Evolutionary conservation across 2,797 vertebrate species (phyloP), one percentile per base, ranked within the genome.

Genomic region (Sarcophilus harrisii): DNA sequence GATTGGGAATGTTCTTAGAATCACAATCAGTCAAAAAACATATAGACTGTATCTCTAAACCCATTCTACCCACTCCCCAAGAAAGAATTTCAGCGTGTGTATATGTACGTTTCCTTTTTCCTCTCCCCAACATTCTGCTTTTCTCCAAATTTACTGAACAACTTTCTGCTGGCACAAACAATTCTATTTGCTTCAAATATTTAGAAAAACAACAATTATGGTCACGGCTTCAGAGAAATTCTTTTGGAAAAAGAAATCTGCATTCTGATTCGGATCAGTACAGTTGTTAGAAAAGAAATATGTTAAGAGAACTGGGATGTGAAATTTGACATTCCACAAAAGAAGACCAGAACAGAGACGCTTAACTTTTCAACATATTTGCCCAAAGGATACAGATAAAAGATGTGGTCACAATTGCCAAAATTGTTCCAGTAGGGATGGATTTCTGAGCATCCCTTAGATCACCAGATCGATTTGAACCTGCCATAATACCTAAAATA

Each of bases 401-500:
- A 93, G 99, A 99, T 0, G 99, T 99, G 73, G 99, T 99, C 91
- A 98, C 98, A 10, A 99, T 99, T 95, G 99, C 99, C 97, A 99
- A 96, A 97, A 99, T 99, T 97, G 99, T 99, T 95, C 99, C 99
- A 0, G 99, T 99, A 95, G 99, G 99, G 98, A 99, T 99, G 89
- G 99, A 99, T 98, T 99, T 99, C 98, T 99, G 99, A 54, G 99
- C 99, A 27, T 99, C 99, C 96, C 98, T 98, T 97, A 99, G 98
- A 98, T 99, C 99, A 93, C 99, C 99, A 0, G 99, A 99, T 89
- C 99, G 98, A 98, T 99, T 99, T 60, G 99, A 99, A 94, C 99
- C 99, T 1, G 99, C 99, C 99, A 99, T 99, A 97, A 99, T 99
- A 87, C 99, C 99, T 99, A 97, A 98, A 13, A 93, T 52, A 90